Base-by-base conservation (phyloP, 2,113 vertebrate species). In the Bungarus multicinctus region DNA sequence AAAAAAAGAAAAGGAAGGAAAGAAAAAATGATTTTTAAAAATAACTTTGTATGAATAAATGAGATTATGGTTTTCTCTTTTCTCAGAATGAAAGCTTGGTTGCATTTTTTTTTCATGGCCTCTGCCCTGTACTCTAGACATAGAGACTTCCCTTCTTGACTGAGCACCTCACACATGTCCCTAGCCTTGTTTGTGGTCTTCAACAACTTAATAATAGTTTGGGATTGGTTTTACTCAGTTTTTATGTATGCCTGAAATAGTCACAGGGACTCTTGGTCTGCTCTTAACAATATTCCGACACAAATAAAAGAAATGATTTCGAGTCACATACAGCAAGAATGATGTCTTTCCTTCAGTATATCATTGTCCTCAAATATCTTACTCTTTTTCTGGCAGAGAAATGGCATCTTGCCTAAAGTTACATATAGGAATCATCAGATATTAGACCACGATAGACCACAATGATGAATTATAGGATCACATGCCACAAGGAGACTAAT, bases 401-500 rank as follows among this genome's bases (percentile, higher is more conserved):
- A 39, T 12, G 45, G 50, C n/a, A 87, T 47, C 3, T 87, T 87
- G 45, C 45, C 39, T 74, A 58, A 45, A 27, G 43, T 34, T 22
- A 81, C 1, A 1, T 43, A 43, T 43, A 43, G n/a, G 20, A 64
- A 11, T 27, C 55, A 27, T 60, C 30, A 53, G 60, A 27, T 90
- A 52, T 50, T 45, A 45, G 60, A 54, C 55, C 9, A 57, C 18
- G 53, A 9, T 85, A n/a, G 27, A 14, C 16, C 55, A n/a, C 43
- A 57, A 50, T 89, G 27, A 58, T 85, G 86, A 89, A 81, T 43
- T 23, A 11, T 58, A 85, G n/a, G 22, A 22, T 11, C 8, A 18
- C 54, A 43, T 34, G 16, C 16, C n/a, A 85, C 30, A 34, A 89
- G 30, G 47, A 91, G 52, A 89, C 87, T 94, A 47, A 91, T 95